phyloP scores from a whole-genome alignment of 92 coral and sea anemone species.

The Porites lobata region DNA sequence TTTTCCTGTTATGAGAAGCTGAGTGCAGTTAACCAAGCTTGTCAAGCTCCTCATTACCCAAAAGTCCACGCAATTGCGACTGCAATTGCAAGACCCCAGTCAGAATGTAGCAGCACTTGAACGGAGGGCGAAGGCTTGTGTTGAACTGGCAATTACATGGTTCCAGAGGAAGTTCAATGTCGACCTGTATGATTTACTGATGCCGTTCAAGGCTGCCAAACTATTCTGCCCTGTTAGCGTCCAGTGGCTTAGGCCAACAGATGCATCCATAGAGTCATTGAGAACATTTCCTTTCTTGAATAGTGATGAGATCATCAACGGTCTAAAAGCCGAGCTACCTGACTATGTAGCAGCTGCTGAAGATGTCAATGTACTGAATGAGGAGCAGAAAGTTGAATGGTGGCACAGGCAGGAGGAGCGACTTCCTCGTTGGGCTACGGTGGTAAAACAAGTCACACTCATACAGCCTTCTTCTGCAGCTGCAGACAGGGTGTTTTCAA shows the following conservation, averaged over 20 bases:
- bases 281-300: no score
- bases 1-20: constrained; percentile 63
- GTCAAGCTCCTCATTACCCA: constrained; percentile 61
- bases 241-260: no score
- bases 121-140: constrained; percentile 71
- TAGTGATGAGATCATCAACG: no score
- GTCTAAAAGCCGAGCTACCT: no score
- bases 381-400: constrained; percentile 31
- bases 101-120: constrained; percentile 71
- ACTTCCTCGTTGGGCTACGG: constrained; percentile 39
- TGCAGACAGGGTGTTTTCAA: constrained; percentile 45
- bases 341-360: constrained; percentile 18
- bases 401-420: constrained; percentile 21
- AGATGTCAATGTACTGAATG: constrained; percentile 13
- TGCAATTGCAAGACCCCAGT: constrained; percentile 69
- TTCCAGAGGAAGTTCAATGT: constrained; percentile 67
- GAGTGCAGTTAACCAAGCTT: constrained; percentile 57
- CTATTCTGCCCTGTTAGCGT: no score
- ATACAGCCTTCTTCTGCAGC: constrained; percentile 46
- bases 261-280: no score
- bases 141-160: constrained; percentile 43
- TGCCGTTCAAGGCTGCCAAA: no score
- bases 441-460: constrained; percentile 25
- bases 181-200: constrained; percentile 47
- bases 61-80: constrained; percentile 65